These are phyloP conservation scores for Drosophila navojoa DNA, from an alignment of 1,140 invertebrate genomes.

Conservation along the genomic window DNA sequence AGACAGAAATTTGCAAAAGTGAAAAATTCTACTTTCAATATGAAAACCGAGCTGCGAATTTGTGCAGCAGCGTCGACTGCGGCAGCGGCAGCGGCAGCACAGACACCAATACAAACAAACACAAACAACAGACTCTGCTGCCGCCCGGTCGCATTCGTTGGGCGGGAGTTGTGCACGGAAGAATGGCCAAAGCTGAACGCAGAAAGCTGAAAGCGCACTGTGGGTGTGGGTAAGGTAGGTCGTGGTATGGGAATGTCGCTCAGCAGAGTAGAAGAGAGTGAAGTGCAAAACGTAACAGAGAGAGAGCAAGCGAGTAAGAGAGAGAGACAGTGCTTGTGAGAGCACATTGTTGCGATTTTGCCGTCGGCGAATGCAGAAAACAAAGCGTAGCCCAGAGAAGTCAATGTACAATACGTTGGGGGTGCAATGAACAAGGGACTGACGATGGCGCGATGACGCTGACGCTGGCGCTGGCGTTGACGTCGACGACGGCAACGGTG, in stretches of 20 bases:
- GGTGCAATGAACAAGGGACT: constrained; percentile 69
- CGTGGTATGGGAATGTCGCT: constrained; percentile 74
- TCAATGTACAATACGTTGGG: constrained; percentile 80
- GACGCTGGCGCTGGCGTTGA: background rate
- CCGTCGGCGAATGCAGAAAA: constrained; percentile 73
- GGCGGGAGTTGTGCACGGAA: constrained; percentile 75
- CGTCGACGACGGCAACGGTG: background rate
- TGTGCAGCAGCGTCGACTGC: constrained; percentile 39
- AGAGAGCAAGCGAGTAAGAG: constrained; percentile 8
- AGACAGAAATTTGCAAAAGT: constrained; percentile 80
- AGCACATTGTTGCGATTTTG: constrained; percentile 21
- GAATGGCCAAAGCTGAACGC: constrained; percentile 47
- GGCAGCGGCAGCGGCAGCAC: constrained; percentile 18
- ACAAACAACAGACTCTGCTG: constrained; percentile 15
- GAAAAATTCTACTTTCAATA: constrained; percentile 83
- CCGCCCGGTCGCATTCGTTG: constrained; percentile 6
- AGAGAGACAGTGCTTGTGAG: constrained; percentile 14
- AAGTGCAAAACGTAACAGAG: background rate
- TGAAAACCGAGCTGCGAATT: constrained; percentile 72
- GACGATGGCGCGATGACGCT: constrained; percentile 3
- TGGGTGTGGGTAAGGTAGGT: constrained; percentile 81
- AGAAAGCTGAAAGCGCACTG: constrained; percentile 64
- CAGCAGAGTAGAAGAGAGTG: constrained; percentile 17
- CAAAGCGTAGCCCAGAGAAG: constrained; percentile 80
- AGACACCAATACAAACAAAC: constrained; percentile 11